Base-by-base conservation (phyloP, 2,888 invertebrate genomes). In the Glaucopsyche alexis region DNA sequence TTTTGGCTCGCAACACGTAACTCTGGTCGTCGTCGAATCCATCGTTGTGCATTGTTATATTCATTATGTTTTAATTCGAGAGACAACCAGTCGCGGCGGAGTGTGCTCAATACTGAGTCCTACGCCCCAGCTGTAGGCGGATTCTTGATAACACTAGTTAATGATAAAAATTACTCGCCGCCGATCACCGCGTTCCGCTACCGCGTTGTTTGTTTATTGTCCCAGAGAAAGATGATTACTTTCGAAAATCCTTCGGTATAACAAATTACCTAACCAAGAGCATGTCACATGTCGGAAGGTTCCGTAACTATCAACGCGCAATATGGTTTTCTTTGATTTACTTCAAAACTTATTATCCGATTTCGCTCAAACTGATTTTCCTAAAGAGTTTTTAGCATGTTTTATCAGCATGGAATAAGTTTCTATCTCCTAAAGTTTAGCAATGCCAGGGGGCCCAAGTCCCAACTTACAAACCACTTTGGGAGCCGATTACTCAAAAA, bases 1-100 rank as follows among this genome's bases (percentile, higher is more conserved):
- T 93, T 91, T 98, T 98, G 13, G 97, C 96, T 29, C 93, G 84
- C 52, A 96, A 84, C n/a, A 95, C 90, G 29, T 88, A 89, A 19
- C 87, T 84, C 7, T 82, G 83, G n/a, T 80, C 83, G 40, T 78
- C 78, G 11, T 72, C 72, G 64, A 50, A 73, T 42, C 75, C 66
- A 75, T 78, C 77, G 19, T 73, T 76, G 55, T 83, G 81, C 79
- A 83, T 81, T 19, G 81, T 80, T 76, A 80, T 71, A 77, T 74
- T 82, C 81, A 80, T 82, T 79, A 29, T 29, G 75, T 69, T 67
- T 19, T 19, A 13, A 8, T 67, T 47, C 13, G 11, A 78, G 70
- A 73, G 73, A 74, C 78, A 75, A 77, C 77, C 71, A 74, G 71
- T 50, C 74, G 72, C 73, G 73, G 74, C 72, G 76, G 77, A 77